Percentiles rank a stretch among this genome's conserved stretches.
Conservation (phyloP, 2,888 invertebrate genomes). For the Poecilus cupreus region DNA sequence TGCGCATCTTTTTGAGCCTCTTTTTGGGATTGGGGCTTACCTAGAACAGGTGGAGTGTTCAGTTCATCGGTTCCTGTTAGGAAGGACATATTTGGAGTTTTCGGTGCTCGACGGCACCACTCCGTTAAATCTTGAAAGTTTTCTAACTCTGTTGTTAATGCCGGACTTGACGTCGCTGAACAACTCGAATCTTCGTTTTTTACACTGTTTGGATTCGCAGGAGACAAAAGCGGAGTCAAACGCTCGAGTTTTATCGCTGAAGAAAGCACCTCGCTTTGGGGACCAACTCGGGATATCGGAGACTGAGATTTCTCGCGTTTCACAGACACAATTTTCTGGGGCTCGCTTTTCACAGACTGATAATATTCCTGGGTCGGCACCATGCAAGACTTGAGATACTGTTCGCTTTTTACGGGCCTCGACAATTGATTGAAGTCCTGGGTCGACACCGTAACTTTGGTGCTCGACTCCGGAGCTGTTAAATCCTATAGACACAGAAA, state of each 20-base stretch:
- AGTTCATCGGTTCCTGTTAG: conserved; percentile 70
- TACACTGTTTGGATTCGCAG: conserved; percentile 25
- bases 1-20: neutral
- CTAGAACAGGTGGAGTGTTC: conserved; percentile 68
- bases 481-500: neutral
- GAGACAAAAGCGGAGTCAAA: conserved; percentile 5
- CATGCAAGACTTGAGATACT: too few relatives aligned
- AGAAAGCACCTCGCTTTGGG: neutral
- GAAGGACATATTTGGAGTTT: conserved; percentile 73
- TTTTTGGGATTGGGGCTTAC: conserved; percentile 63
- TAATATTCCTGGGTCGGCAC: neutral
- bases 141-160: conserved; percentile 76
- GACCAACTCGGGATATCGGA: neutral
- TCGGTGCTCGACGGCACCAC: conserved; percentile 77
- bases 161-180: conserved; percentile 66
- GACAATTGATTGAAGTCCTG: neutral
- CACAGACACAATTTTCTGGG: neutral
- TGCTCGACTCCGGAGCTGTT: neutral
- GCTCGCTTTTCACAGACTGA: neutral
- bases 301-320: neutral
- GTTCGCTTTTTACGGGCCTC: neutral
- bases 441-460: neutral
- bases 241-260: conserved; percentile 36
- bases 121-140: conserved; percentile 82
- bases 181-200: conserved; percentile 47